Evolutionary conservation across 2,888 invertebrate species (phyloP), one percentile per base, ranked within the genome.

Genomic region (Caenorhabditis sp.): DNA sequence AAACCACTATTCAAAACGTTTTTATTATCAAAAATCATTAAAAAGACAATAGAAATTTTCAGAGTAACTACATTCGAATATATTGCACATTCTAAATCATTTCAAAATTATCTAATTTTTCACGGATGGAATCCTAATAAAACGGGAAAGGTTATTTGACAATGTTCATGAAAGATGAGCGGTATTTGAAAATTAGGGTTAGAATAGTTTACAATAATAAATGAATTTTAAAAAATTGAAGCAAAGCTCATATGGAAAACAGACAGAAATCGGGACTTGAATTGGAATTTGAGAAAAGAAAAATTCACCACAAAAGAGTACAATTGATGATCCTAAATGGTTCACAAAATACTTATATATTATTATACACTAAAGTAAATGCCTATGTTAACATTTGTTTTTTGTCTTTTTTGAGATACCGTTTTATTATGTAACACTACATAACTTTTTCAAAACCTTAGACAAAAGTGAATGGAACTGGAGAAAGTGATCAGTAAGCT

Each of bases 291-390:
- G 68, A 68, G 49, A 35, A 44, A 63, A 22, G 19, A 66, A 31
- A 68, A 68, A 68, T 38, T 68, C 68, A 68, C 68, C 68, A 68
- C 68, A 68, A 68, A 68, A 24, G 68, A 54, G 49, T 54, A 68
- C 51, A 68, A 68, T 68, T 68, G 68, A 54, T 68, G 54, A 68
- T 68, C 68, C 68, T 68, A 68, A 41, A 54, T 68, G 16, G 54
- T 68, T 68, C 54, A 68, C 35, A 68, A 68, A n/a, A n/a, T 68
- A 68, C 66, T 68, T 68, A 26, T 38, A 38, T 68, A n/a, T n/a
- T n/a, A 47, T 51, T 10, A 2, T 38, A 38, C 38, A 38, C 38
- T 38, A 38, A 35, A 7, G 54, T 24, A 38, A 22, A 68, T 35
- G 26, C 22, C 49, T 66, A 66, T 28, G 28, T 41, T 31, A 49